Percentiles rank a stretch among this genome's conserved stretches.
phyloP scores from a whole-genome alignment of 2,113 vertebrate species.

The Coptodon rendalli region DNA sequence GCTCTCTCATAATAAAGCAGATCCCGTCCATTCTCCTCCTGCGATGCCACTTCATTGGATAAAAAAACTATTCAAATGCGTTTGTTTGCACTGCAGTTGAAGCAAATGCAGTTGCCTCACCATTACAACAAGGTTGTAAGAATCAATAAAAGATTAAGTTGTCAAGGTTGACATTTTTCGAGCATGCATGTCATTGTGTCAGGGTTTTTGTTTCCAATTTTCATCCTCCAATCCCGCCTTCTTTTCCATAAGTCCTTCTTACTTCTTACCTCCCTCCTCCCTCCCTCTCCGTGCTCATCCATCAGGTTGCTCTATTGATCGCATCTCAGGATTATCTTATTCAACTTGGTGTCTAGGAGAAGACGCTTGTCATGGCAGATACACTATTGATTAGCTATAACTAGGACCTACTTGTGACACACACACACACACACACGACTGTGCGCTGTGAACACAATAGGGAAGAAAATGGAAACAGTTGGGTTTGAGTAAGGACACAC shows the following conservation, averaged over 20 bases:
- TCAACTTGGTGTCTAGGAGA: conserved; percentile 64
- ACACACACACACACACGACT: not conserved
- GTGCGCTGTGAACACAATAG: not conserved
- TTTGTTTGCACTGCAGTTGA: conserved; percentile 2
- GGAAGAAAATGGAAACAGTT: not conserved
- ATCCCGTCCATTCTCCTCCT: not conserved
- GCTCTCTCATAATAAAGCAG: not conserved
- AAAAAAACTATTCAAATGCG: not conserved
- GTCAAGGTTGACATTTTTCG: conserved; percentile 14
- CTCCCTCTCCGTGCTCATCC: conserved; percentile 35
- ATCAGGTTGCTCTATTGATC: conserved; percentile 63
- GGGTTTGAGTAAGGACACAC: not conserved
- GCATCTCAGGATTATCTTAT: conserved; percentile 64
- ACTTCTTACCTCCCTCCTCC: not conserved
- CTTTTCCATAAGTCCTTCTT: not conserved
- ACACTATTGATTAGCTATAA: conserved; percentile 70
- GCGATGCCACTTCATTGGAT: not conserved
- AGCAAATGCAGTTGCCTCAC: not conserved
- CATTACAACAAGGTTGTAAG: conserved; percentile 1
- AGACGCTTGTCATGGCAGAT: conserved; percentile 57
- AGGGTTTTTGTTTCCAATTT: conserved; percentile 25
- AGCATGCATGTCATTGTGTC: not conserved
- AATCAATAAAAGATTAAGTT: conserved; percentile 31
- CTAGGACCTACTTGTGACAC: conserved; percentile 30
- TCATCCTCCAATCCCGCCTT: not conserved